Evolutionary conservation across 2,888 invertebrate species (phyloP).

Genomic region (Leucoptera coffeella): DNA sequence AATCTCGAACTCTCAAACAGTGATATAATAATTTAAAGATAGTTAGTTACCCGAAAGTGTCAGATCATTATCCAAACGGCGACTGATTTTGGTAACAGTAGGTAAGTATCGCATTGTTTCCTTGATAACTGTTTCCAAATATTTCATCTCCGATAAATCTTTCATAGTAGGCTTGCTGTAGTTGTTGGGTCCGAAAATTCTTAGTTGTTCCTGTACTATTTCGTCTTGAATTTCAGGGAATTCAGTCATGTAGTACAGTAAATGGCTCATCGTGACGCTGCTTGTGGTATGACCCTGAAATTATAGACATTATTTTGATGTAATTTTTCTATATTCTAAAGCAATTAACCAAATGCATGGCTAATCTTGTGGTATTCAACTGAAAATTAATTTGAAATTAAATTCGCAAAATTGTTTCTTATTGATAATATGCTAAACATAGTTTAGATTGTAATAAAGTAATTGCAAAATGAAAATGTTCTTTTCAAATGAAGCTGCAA

Average conservation of each 20-base stretch:
- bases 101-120: conserved; percentile 14
- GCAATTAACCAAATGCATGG: not conserved
- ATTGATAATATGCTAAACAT: too few species aligned
- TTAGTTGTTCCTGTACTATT: conserved; percentile 12
- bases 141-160: conserved; percentile 15
- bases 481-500: too few species aligned
- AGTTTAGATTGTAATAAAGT: too few species aligned
- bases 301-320: not conserved
- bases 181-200: conserved; percentile 11
- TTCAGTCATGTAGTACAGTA: conserved; percentile 12
- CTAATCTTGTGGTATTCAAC: too few species aligned
- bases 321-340: not conserved
- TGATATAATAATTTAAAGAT: not conserved
- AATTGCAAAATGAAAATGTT: too few species aligned
- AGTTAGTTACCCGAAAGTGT: conserved; percentile 12
- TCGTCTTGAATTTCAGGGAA: conserved; percentile 12
- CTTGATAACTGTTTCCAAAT: conserved; percentile 15
- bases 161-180: conserved; percentile 10
- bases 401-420: too few species aligned
- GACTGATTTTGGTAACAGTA: conserved; percentile 14
- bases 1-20: not conserved
- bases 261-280: conserved; percentile 13
- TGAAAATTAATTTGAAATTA: too few species aligned
- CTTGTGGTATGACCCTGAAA: conserved; percentile 14
- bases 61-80: conserved; percentile 12